Evolutionary conservation across 1,140 invertebrate genomes (phyloP), one percentile per base, ranked within the genome.

Genomic region (Orchestia grillus): DNA sequence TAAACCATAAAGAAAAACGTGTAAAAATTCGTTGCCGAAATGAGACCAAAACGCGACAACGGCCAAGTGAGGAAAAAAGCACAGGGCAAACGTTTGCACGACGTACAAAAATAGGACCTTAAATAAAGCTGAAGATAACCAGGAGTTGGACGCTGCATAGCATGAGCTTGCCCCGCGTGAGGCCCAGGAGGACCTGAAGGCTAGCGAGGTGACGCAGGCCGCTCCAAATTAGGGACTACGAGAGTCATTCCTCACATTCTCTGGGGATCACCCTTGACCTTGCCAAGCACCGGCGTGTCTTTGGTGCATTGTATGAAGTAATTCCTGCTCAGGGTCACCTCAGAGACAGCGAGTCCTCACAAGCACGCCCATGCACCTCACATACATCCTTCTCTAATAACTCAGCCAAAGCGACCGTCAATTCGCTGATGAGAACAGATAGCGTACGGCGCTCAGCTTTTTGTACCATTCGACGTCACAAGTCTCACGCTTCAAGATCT

Each of bases 281-380:
- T 94, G 92, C 92, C 6, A 45, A 45, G 92, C 92, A 94, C 36
- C 43, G 92, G 36, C 43, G 92, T 94, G 92, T 44, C 43, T 44
- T 40, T 44, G 23, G 92, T 94, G 92, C 92, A 94, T 94, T 94
- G 92, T 94, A 44, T 94, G 92, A n/a, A 94, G 92, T 94, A 94
- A 94, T 94, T 42, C 43, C 44, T 40, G 11, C 15, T 77, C 62
- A 36, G 62, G 62, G 62, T 77, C 62, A 77, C 62, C 62, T 77
- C 62, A 77, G 62, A 91, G 8, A 88, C 87, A 88, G 41, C 36
- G 36, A 42, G 88, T 91, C 88, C 88, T 91, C 88, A 91, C 88
- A 91, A 91, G 88, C 88, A 91, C 88, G 88, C 88, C 88, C 88
- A 91, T 44, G 44, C 88, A 42, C 41, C 88, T 0, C 88, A 91